Percentiles rank a stretch among this genome's conserved stretches.
Evolutionary conservation across 2,888 invertebrate genomes (phyloP).

Genomic region (Zonitis immaculata): DNA sequence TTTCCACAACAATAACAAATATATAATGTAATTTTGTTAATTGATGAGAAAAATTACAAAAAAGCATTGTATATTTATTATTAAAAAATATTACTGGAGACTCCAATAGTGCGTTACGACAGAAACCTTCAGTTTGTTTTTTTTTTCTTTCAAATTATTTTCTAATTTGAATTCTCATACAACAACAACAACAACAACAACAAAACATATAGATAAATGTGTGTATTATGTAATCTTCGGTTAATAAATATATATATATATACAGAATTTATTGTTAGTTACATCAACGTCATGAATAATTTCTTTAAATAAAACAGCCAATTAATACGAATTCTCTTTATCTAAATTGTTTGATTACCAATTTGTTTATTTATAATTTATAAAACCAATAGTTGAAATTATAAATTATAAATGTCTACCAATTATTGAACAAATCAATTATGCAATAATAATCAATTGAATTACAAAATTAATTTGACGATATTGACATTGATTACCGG

Average conservation of each 20-base stretch:
- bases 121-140: too few species aligned
- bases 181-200: background rate
- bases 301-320: constrained; percentile 5
- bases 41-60: background rate
- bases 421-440: background rate
- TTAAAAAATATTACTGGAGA: background rate
- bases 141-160: background rate
- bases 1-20: too few species aligned
- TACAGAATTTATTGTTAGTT: background rate
- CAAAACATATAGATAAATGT: background rate
- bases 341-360: background rate
- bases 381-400: background rate
- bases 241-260: background rate
- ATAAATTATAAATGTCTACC: too few species aligned
- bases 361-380: background rate
- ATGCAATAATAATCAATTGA: background rate
- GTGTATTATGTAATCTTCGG: background rate
- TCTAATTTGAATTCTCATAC: background rate
- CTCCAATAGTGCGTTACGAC: background rate
- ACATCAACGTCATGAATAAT: constrained; percentile 6
- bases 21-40: too few species aligned
- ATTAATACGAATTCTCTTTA: background rate
- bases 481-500: background rate
- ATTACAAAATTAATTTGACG: background rate
- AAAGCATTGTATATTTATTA: too few species aligned